Evolutionary conservation across 2,113 vertebrate genomes (phyloP).

Genomic region (Alectura lathami): DNA sequence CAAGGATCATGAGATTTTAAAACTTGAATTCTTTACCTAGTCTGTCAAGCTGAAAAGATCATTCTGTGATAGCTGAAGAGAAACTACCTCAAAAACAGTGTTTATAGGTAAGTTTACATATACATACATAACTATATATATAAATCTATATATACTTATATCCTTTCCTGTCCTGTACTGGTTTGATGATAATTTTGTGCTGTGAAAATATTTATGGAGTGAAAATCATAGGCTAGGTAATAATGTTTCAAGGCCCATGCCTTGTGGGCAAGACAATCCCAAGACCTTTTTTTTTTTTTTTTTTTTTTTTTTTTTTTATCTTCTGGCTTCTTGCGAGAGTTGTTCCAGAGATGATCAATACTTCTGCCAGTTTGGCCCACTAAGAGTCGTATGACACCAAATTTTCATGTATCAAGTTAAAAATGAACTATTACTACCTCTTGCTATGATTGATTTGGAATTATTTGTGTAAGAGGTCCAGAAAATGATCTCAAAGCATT

Average conservation of each 20-base stretch:
- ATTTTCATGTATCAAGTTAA: background rate
- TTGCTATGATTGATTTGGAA: background rate
- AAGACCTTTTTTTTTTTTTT: too few relatives aligned
- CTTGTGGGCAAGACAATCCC: background rate
- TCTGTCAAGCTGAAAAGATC: background rate
- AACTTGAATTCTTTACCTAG: background rate
- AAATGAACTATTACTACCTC: background rate
- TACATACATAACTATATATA: too few relatives aligned
- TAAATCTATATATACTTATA: background rate
- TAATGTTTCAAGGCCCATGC: background rate
- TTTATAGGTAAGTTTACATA: too few relatives aligned
- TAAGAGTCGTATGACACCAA: background rate
- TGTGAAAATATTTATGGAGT: background rate
- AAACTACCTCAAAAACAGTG: background rate
- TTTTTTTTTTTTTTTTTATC: too few relatives aligned
- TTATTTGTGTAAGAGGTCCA: background rate
- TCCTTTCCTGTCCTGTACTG: background rate
- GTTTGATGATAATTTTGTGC: background rate
- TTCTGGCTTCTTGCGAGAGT: background rate
- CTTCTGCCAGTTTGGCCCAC: background rate
- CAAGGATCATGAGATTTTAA: background rate
- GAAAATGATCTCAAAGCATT: background rate
- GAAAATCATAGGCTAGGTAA: background rate
- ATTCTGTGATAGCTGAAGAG: background rate
- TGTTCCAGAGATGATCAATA: background rate